These are phyloP conservation scores for Aphis gossypii DNA, from an alignment of 1,140 invertebrate species.

Conservation along the genomic window DNA sequence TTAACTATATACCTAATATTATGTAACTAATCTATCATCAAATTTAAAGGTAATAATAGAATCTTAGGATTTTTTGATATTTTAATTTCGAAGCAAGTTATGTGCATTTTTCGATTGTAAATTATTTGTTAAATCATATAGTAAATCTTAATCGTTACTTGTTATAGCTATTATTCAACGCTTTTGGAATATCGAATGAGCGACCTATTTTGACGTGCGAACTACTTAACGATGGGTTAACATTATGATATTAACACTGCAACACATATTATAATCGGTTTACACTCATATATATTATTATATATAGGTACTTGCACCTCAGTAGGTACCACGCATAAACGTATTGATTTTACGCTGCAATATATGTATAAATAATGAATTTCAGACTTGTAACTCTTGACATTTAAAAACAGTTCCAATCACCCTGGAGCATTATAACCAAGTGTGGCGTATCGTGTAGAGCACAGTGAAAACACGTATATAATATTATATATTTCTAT, in stretches of 20 bases:
- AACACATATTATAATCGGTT: neutral
- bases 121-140: neutral
- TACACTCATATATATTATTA: neutral
- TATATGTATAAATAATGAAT: neutral
- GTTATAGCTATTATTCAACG: neutral
- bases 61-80: neutral
- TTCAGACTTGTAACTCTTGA: conserved; percentile 14
- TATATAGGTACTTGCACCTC: neutral
- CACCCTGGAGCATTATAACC: neutral
- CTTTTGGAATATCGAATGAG: neutral
- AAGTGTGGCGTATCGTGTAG: neutral
- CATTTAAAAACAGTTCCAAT: conserved; percentile 22
- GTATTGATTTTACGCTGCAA: conserved; percentile 31
- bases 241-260: neutral
- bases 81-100: neutral
- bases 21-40: too few species aligned
- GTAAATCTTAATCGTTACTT: neutral
- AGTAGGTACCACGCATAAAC: neutral
- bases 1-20: neutral
- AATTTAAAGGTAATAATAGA: neutral
- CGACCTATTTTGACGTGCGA: neutral
- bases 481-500: neutral
- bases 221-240: neutral
- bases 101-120: neutral
- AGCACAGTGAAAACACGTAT: neutral